Evolutionary conservation across 2,797 vertebrate species (phyloP).

Genomic region (Myotis planiceps): DNA sequence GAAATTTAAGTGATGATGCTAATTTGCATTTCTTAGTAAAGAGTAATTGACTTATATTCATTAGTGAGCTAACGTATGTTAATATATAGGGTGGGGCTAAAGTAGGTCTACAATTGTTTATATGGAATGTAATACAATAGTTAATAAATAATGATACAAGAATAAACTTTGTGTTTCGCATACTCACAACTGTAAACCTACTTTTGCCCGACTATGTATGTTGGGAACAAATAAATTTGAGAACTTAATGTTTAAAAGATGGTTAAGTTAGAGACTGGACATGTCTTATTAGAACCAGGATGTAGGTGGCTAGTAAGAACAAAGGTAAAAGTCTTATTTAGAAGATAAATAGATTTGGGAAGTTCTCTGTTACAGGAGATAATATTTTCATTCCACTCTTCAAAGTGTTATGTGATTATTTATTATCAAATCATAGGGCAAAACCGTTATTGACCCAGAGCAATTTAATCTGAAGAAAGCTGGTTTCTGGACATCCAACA

Average conservation of each 20-base stretch:
- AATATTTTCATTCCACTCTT: background rate
- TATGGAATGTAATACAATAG: background rate
- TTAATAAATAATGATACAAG: background rate
- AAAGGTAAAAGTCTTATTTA: conserved; percentile 45
- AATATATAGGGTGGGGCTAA: background rate
- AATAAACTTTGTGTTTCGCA: background rate
- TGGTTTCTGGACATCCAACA: background rate
- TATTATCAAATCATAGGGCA: background rate
- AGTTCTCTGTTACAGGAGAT: background rate
- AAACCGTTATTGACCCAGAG: background rate
- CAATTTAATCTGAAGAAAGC: background rate
- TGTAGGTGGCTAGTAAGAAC: background rate
- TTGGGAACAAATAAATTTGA: conserved; percentile 38
- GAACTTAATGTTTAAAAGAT: conserved; percentile 28
- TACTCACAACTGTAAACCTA: background rate
- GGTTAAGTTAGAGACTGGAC: background rate
- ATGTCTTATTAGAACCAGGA: conserved; percentile 3
- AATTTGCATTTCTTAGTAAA: conserved; percentile 24
- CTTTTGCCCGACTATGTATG: background rate
- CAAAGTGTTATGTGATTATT: background rate
- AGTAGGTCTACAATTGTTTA: background rate
- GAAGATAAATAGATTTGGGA: background rate
- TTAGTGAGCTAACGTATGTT: background rate
- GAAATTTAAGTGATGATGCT: background rate
- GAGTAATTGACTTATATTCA: background rate